Evolutionary conservation across 1,140 invertebrate genomes (phyloP).

Genomic region (Telenomus remus): DNA sequence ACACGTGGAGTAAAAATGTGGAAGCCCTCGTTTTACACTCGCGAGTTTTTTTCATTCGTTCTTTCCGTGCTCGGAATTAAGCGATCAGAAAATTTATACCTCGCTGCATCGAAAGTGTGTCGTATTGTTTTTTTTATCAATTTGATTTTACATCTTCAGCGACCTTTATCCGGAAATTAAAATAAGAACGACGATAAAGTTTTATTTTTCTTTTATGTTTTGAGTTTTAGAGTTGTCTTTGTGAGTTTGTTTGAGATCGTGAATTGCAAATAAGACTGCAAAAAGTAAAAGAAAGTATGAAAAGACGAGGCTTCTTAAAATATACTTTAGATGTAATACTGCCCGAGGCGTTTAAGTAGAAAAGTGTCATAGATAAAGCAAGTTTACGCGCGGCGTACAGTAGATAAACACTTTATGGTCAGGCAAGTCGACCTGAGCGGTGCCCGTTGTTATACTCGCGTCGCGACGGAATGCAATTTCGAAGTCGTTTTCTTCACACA

Average conservation of each 20-base stretch:
- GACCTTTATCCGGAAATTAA: too few species aligned
- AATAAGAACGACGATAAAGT: too few species aligned
- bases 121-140: too few species aligned
- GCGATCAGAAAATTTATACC: neutral
- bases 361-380: conserved; percentile 51
- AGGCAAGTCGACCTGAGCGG: conserved; percentile 29
- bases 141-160: too few species aligned
- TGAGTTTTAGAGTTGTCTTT: too few species aligned
- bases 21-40: neutral
- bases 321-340: conserved; percentile 29
- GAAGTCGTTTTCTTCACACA: conserved; percentile 27
- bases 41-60: too few species aligned
- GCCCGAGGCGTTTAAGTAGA: conserved; percentile 32
- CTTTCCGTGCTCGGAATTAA: too few species aligned
- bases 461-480: conserved; percentile 42
- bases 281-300: neutral
- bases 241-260: too few species aligned
- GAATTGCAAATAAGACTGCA: conserved; percentile 4
- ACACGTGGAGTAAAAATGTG: neutral
- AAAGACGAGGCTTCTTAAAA: conserved; percentile 22
- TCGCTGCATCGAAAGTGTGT: too few species aligned
- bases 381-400: conserved; percentile 40
- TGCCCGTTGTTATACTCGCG: conserved; percentile 31
- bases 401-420: conserved; percentile 52
- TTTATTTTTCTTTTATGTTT: too few species aligned